phyloP scores from a whole-genome alignment of 92 coral and sea anemone species.

The Porites cylindrica region DNA sequence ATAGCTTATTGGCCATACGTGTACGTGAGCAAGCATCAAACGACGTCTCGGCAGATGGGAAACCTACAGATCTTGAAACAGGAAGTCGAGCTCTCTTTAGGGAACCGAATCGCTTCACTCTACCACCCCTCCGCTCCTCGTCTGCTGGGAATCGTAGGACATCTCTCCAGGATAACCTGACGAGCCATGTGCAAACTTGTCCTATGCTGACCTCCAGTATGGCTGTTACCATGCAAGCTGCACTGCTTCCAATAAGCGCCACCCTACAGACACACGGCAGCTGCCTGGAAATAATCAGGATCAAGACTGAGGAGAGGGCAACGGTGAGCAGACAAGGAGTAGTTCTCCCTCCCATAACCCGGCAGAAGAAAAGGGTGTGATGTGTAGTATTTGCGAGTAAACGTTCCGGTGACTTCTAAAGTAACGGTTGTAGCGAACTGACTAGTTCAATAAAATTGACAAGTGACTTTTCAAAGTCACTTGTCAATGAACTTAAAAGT shows the following conservation, averaged over 20 bases:
- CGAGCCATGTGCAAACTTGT: neutral
- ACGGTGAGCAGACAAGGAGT: slow-evolving; percentile 7
- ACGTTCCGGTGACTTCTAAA: neutral
- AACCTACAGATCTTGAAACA: neutral
- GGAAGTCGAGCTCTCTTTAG: neutral
- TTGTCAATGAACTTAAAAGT: no score
- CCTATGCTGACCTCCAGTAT: slow-evolving; percentile 24
- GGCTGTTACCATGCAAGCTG: slow-evolving; percentile 35
- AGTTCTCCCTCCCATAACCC: slow-evolving; percentile 26
- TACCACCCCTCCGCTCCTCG: slow-evolving; percentile 28
- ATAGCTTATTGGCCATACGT: neutral
- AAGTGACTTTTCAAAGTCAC: no score
- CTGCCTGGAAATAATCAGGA: slow-evolving; percentile 33
- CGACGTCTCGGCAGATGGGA: neutral
- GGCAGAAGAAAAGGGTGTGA: neutral
- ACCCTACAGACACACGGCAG: slow-evolving; percentile 23
- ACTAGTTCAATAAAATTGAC: no score
- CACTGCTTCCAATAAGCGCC: slow-evolving; percentile 36
- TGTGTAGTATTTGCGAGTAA: neutral
- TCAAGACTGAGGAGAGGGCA: slow-evolving; percentile 34
- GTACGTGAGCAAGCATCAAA: neutral
- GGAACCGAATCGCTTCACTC: neutral
- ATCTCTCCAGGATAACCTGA: neutral
- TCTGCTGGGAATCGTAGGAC: neutral
- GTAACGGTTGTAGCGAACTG: neutral